Percentiles rank a stretch among this genome's conserved stretches.
Conservation (phyloP, 2,888 invertebrate species). For the Mantis religiosa region DNA sequence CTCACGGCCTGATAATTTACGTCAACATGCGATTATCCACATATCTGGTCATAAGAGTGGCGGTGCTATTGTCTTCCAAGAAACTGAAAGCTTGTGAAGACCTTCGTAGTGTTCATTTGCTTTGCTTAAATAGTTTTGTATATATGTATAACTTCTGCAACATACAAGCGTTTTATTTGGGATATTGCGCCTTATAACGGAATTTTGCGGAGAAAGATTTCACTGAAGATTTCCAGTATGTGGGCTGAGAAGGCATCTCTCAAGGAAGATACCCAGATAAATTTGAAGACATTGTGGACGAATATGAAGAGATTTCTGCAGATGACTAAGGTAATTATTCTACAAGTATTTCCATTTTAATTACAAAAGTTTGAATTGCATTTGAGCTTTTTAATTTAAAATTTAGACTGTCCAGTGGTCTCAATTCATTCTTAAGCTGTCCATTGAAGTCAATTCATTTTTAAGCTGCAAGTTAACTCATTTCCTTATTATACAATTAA, state of each 20-base stretch:
- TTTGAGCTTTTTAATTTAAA: neutral
- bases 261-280: neutral
- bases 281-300: neutral
- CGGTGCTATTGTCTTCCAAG: neutral
- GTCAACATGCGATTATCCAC: slow-evolving; percentile 27
- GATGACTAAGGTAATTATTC: neutral
- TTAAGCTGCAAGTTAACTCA: no score
- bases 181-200: neutral
- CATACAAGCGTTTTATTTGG: neutral
- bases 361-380: neutral
- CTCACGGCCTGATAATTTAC: slow-evolving; percentile 27
- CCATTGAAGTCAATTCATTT: no score
- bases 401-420: no score
- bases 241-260: no score
- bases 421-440: no score
- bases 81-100: neutral
- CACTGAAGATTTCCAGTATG: neutral
- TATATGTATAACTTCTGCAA: neutral
- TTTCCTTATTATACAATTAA: no score
- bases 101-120: neutral
- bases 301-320: neutral
- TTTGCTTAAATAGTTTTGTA: neutral
- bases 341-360: neutral
- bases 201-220: neutral
- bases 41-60: slow-evolving; percentile 33